These are phyloP conservation scores for Chamaetylas fuelleborni DNA, from an alignment of 2,113 vertebrate genomes.

Conservation along the genomic window DNA sequence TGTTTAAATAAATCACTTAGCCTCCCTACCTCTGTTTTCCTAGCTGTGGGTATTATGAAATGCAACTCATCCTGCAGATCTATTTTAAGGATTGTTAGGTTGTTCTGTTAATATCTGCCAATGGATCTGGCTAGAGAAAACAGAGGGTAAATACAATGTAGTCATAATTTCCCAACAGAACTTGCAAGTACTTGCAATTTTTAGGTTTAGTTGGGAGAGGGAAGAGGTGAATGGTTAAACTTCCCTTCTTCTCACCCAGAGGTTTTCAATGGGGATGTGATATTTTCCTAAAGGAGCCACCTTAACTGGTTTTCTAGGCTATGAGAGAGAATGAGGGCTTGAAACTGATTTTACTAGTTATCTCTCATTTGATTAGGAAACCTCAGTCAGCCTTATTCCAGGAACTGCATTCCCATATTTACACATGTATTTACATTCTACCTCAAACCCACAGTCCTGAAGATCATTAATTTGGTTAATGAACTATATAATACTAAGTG, in stretches of 20 bases:
- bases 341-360: not conserved
- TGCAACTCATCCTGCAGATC: not conserved
- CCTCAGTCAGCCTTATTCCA: not conserved
- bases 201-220: not conserved
- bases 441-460: not conserved
- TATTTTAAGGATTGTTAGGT: not conserved
- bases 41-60: not conserved
- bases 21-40: not conserved
- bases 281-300: not conserved
- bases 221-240: not conserved
- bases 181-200: not conserved
- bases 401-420: not conserved
- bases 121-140: not conserved
- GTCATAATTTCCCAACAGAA: not conserved
- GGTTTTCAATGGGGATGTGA: not conserved
- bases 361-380: not conserved
- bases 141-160: not conserved
- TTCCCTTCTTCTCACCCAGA: not conserved
- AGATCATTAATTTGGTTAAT: not conserved
- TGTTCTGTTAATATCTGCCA: not conserved
- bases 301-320: not conserved
- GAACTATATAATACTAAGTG: not conserved
- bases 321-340: not conserved
- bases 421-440: not conserved
- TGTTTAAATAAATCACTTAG: not conserved